A percentile compares a stretch with the other conserved stretches of the same genome.
Conservation (phyloP, 2,113 vertebrate species). For the Ailurus styani region DNA sequence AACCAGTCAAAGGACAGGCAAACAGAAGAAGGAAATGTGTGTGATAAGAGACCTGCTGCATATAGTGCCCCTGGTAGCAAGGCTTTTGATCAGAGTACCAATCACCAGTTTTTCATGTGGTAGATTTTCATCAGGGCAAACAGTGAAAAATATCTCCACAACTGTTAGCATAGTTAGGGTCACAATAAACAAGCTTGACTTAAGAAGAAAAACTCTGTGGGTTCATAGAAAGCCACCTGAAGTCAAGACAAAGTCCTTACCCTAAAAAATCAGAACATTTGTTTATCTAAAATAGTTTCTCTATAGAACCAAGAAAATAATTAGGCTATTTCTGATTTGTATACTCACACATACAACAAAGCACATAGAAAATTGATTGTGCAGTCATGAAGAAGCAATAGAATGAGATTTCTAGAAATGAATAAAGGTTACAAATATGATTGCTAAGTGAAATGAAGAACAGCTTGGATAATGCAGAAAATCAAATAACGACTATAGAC, state of each 20-base stretch:
- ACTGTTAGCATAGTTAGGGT: background rate
- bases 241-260: background rate
- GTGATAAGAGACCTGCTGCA: background rate
- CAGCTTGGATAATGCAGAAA: background rate
- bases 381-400: background rate
- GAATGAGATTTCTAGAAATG: background rate
- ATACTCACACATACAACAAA: background rate
- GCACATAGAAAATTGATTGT: background rate
- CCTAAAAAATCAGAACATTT: background rate
- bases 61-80: background rate
- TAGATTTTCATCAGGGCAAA: background rate
- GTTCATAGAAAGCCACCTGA: background rate
- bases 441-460: background rate
- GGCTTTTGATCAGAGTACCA: background rate
- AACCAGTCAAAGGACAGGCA: background rate
- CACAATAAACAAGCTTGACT: background rate
- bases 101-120: background rate
- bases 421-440: background rate
- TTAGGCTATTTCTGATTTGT: background rate
- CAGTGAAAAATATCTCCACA: background rate
- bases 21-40: background rate
- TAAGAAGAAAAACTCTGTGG: background rate
- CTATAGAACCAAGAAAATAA: background rate
- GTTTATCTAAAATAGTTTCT: background rate
- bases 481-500: background rate